Conservation (phyloP, 2,113 vertebrate genomes). For the Poecilia latipinna region DNA sequence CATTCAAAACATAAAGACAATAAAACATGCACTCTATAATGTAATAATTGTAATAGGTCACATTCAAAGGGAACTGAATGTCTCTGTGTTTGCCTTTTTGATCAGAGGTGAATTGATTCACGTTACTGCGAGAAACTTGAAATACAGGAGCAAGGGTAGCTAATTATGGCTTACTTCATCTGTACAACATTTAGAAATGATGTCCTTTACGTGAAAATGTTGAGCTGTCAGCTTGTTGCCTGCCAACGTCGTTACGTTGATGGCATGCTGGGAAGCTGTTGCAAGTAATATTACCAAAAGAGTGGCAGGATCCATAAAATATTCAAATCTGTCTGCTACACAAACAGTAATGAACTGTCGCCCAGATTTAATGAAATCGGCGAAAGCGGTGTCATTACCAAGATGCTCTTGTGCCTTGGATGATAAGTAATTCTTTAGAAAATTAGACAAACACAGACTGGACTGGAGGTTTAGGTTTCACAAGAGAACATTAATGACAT, state of each 20-base stretch:
- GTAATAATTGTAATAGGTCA: not conserved
- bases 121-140: not conserved
- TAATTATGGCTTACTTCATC: no score
- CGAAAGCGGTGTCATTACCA: not conserved
- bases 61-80: not conserved
- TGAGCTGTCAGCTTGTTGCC: conserved; percentile 6
- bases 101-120: not conserved
- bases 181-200: no score
- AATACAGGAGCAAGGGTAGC: no score
- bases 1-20: no score
- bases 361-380: not conserved
- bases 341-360: not conserved
- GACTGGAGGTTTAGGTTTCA: not conserved
- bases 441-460: not conserved
- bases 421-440: not conserved
- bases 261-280: not conserved
- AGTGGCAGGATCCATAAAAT: not conserved
- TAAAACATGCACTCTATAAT: not conserved
- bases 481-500: not conserved
- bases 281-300: not conserved
- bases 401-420: not conserved
- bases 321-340: not conserved
- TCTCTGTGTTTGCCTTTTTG: not conserved
- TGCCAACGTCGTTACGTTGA: not conserved
- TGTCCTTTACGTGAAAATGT: not conserved